Conservation (phyloP, 2,113 vertebrate genomes). For the Nasalis larvatus region DNA sequence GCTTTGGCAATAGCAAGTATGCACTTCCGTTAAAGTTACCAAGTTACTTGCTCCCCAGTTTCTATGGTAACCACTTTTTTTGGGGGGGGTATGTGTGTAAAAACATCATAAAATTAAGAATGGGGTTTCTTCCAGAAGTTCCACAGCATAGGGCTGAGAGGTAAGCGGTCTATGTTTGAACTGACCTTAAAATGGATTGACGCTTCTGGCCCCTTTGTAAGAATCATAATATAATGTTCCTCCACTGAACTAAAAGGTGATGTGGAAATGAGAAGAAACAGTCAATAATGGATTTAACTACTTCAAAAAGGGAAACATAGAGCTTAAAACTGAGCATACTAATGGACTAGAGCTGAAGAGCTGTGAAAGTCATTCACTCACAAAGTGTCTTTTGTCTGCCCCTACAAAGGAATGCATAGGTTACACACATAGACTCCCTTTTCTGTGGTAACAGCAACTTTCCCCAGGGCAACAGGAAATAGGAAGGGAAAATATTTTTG, state of each 20-base stretch:
- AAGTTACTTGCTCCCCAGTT: slow-evolving; percentile 23
- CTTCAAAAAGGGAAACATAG: background rate
- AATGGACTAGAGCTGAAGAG: background rate
- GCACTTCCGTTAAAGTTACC: slow-evolving; percentile 27
- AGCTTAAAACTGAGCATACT: background rate
- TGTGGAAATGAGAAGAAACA: background rate
- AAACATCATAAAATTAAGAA: slow-evolving; percentile 48
- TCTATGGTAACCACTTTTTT: background rate
- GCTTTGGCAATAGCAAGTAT: background rate
- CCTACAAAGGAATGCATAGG: slow-evolving; percentile 31
- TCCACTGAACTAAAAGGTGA: background rate
- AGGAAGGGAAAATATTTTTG: slow-evolving; percentile 42
- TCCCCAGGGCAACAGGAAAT: slow-evolving; percentile 53
- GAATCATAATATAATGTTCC: background rate
- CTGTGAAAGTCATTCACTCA: slow-evolving; percentile 13
- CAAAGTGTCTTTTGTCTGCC: slow-evolving; percentile 32
- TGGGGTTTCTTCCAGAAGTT: slow-evolving; percentile 23
- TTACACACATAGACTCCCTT: background rate
- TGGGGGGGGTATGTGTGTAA: background rate
- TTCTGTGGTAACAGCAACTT: background rate
- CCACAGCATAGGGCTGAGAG: background rate
- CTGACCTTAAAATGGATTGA: background rate
- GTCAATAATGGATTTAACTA: background rate
- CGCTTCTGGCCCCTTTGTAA: background rate
- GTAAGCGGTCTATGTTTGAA: background rate